Evolutionary conservation across 2,888 invertebrate genomes (phyloP), one percentile per base, ranked within the genome.

Genomic region (Beris chalybata): DNA sequence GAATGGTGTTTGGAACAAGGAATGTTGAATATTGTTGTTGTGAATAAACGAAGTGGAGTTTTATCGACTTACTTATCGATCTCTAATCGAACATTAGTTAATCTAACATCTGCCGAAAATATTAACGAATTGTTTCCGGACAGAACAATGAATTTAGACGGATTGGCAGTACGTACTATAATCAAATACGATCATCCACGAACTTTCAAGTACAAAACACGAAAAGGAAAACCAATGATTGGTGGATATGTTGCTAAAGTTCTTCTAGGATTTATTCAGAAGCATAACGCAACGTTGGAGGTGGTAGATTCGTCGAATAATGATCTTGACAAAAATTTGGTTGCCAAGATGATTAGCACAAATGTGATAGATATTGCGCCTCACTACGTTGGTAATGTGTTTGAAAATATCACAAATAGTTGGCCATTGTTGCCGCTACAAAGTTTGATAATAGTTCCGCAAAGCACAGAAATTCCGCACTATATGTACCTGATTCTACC

Each of bases 121-220:
- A 9, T 38, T 9, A 9, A 9, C 1, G 38, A 38, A 1, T 3
- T 38, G 5, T 38, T 38, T 38, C 38, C 38, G 5, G 58, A 58
- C 13, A 22, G 13, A 12, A 29, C 22, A 9, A 7, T 2, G 5
- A 44, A 58, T 29, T 3, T 58, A 45, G 7, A 22, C 9, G 58
- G 58, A 5, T 47, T 45, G 44, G 12, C 55, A 9, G 15, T 56
- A 11, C n/a, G 55, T 5, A 43, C 43, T n/a, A 15, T 56, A 13
- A 32, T 38, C 3, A 56, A 56, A 43, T 56, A 56, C 38, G 55
- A 56, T 38, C 55, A 56, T 29, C 58, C 58, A 30, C 45, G 58
- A 2, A 12, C 9, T 22, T 58, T 58, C n/a, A 58, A 47, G 45
- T 58, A 45, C 29, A n/a, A 6, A 11, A 45, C 44, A 45, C 13